Conservation (phyloP, 2,113 vertebrate species). For the Delphinus delphis region DNA sequence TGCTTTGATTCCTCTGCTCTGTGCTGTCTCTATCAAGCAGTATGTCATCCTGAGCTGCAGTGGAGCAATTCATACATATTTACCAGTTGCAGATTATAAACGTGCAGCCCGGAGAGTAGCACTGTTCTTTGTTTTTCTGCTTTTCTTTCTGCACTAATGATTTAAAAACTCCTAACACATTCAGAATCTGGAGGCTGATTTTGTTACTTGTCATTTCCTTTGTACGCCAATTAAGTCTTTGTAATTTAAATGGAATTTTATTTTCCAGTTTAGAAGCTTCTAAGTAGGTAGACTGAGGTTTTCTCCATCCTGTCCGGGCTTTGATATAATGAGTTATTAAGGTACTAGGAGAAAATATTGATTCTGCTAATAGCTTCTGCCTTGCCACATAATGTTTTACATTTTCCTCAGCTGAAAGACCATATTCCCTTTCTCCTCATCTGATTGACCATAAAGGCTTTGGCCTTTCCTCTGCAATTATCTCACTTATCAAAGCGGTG, state of each 20-base stretch:
- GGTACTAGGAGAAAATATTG: constrained; percentile 87
- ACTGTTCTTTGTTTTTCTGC: constrained; percentile 79
- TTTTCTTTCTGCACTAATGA: constrained; percentile 81
- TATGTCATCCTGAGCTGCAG: constrained; percentile 54
- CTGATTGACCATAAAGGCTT: constrained; percentile 87
- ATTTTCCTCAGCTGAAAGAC: constrained; percentile 84
- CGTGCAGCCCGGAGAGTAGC: constrained; percentile 64
- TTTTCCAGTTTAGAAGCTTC: constrained; percentile 80
- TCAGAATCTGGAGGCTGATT: constrained; percentile 70
- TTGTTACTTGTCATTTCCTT: constrained; percentile 78
- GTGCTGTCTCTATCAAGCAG: constrained; percentile 59
- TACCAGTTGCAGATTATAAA: constrained; percentile 77
- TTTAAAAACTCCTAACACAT: constrained; percentile 76
- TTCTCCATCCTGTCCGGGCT: constrained; percentile 82
- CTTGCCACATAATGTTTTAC: constrained; percentile 85
- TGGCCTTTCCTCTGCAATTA: constrained; percentile 85
- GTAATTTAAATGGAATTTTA: constrained; percentile 84
- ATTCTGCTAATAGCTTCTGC: constrained; percentile 88
- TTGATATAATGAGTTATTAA: constrained; percentile 91
- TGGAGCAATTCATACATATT: constrained; percentile 79
- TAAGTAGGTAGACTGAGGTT: constrained; percentile 79
- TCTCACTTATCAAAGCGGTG: constrained; percentile 80
- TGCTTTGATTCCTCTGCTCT: constrained; percentile 47
- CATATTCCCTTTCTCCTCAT: constrained; percentile 82
- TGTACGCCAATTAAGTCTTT: constrained; percentile 83